Evolutionary conservation across 2,797 vertebrate genomes (phyloP).

Genomic region (Neoniphon sammara): DNA sequence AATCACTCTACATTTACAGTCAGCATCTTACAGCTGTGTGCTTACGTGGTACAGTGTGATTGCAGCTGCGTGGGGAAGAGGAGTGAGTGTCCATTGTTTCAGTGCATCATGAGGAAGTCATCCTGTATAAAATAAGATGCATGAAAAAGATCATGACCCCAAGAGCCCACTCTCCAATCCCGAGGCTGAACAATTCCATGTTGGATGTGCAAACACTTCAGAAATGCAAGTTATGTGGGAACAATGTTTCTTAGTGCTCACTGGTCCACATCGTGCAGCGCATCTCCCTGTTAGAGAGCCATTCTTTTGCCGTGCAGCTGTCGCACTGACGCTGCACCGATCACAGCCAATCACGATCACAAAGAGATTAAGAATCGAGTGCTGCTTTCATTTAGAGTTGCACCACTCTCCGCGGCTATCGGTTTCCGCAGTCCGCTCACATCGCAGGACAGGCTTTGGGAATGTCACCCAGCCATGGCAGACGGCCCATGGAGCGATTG

Average conservation of each 20-base stretch:
- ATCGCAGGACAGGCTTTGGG: background rate
- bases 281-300: background rate
- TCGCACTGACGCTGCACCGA: background rate
- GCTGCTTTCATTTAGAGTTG: background rate
- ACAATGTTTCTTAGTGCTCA: background rate
- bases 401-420: background rate
- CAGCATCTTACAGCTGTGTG: too few species aligned
- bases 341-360: conserved; percentile 1
- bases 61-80: too few species aligned
- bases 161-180: too few species aligned
- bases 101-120: too few species aligned
- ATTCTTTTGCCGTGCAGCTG: background rate
- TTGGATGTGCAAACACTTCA: background rate
- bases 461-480: background rate
- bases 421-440: background rate
- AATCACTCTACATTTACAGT: too few species aligned
- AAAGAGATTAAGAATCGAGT: background rate
- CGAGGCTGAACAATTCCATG: background rate
- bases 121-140: too few species aligned
- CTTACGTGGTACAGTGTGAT: too few species aligned
- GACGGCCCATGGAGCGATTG: too few species aligned
- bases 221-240: background rate
- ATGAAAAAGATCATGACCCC: too few species aligned
- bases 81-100: too few species aligned
- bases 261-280: background rate